Percentiles rank a stretch among this genome's conserved stretches.
These are phyloP conservation scores for Venusia cambrica DNA, from an alignment of 2,888 invertebrate genomes.

Conservation along the genomic window DNA sequence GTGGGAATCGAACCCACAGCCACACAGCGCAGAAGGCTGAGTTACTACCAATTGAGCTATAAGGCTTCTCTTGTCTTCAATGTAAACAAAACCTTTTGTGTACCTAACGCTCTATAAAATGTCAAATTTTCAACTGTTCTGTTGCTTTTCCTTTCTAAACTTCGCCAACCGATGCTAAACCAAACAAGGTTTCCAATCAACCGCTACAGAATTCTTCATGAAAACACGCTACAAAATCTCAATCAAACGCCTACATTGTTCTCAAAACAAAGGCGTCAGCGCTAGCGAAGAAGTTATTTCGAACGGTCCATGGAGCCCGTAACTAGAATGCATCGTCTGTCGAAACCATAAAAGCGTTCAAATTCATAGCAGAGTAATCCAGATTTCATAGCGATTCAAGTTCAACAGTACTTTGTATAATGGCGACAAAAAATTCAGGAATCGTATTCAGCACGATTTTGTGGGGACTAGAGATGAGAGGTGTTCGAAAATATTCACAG, in stretches of 20 bases:
- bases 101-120: too few relatives aligned
- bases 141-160: too few relatives aligned
- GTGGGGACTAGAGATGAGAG: conserved; percentile 1
- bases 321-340: conserved; percentile 10
- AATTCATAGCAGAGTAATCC: conserved; percentile 13
- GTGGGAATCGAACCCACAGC: too few relatives aligned
- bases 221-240: conserved; percentile 8
- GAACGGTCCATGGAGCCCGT: conserved; percentile 1
- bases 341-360: conserved; percentile 10
- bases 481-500: too few relatives aligned
- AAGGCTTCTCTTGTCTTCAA: too few relatives aligned
- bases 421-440: conserved; percentile 37
- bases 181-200: conserved; percentile 14
- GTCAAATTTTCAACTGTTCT: too few relatives aligned
- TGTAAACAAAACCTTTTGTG: too few relatives aligned
- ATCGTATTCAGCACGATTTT: conserved; percentile 37
- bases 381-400: conserved; percentile 26
- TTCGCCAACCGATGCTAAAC: too few relatives aligned
- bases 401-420: conserved; percentile 42
- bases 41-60: too few relatives aligned
- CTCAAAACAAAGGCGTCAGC: conserved; percentile 9
- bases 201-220: conserved; percentile 5
- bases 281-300: conserved; percentile 11
- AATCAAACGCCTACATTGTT: conserved; percentile 15
- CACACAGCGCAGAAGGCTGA: too few relatives aligned